Conservation (phyloP, 2,888 invertebrate species). For the Gisinianus flammeolus region DNA sequence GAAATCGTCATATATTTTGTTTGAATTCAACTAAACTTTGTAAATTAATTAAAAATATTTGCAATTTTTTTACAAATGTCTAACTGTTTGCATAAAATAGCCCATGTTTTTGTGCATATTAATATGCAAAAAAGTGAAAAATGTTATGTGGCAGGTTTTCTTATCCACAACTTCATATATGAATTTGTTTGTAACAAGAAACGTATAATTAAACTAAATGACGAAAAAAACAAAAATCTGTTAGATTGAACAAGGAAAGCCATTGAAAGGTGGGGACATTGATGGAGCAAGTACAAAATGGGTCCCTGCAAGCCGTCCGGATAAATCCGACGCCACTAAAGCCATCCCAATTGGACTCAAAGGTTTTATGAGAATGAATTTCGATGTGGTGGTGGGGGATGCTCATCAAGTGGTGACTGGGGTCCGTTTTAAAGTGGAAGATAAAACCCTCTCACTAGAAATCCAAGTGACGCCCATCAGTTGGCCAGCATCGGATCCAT, state of each 20-base stretch:
- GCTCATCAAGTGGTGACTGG: conserved; percentile 37
- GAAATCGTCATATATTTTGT: too few relatives aligned
- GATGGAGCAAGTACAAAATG: not conserved
- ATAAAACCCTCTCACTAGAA: conserved; percentile 29
- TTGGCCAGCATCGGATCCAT: conserved; percentile 26
- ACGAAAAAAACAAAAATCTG: too few relatives aligned
- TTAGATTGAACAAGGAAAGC: conserved; percentile 43
- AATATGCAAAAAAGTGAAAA: too few relatives aligned
- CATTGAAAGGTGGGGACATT: conserved; percentile 26
- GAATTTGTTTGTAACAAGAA: too few relatives aligned
- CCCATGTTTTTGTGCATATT: too few relatives aligned
- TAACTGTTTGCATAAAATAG: too few relatives aligned
- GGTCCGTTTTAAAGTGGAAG: conserved; percentile 25
- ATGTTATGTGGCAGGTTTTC: too few relatives aligned
- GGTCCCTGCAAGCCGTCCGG: not conserved
- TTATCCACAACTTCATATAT: too few relatives aligned
- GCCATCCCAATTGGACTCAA: conserved; percentile 29
- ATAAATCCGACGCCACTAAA: conserved; percentile 2
- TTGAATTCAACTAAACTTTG: too few relatives aligned
- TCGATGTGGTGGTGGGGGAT: conserved; percentile 37
- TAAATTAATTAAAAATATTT: too few relatives aligned
- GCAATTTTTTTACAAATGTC: too few relatives aligned
- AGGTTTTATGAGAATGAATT: conserved; percentile 35
- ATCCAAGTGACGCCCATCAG: conserved; percentile 36
- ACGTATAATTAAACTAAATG: too few relatives aligned